These are phyloP conservation scores for Anisognathus igniventris DNA, from an alignment of 2,797 vertebrate species.

Conservation along the genomic window DNA sequence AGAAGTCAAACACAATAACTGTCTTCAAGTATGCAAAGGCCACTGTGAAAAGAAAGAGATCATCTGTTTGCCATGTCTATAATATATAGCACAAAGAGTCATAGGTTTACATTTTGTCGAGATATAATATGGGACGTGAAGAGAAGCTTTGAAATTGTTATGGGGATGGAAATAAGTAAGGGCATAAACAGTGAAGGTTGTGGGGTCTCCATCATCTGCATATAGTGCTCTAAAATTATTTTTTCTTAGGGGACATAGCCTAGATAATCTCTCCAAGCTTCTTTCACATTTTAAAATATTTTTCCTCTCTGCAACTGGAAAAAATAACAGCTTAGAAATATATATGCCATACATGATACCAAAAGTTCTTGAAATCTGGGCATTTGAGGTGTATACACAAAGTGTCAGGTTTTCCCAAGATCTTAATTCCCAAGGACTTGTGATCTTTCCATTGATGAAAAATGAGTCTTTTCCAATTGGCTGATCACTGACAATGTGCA, in stretches of 20 bases:
- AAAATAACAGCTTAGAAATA: not conserved
- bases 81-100: not conserved
- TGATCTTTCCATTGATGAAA: conserved; percentile 5
- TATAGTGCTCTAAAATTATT: not conserved
- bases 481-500: not conserved
- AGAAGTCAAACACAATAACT: not conserved
- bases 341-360: not conserved
- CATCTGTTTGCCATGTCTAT: not conserved
- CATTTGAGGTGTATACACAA: not conserved
- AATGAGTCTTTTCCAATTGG: not conserved
- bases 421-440: not conserved
- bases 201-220: not conserved
- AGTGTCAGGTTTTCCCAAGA: accelerated
- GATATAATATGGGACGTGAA: not conserved
- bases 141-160: not conserved
- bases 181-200: not conserved
- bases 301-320: not conserved
- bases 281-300: not conserved
- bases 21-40: not conserved
- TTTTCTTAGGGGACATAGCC: not conserved
- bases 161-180: not conserved
- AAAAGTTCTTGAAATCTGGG: not conserved
- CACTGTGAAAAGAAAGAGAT: not conserved
- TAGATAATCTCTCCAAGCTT: not conserved
- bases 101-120: not conserved